These are phyloP conservation scores for Cheilosia soror DNA, from an alignment of 2,888 invertebrate species.

Conservation along the genomic window DNA sequence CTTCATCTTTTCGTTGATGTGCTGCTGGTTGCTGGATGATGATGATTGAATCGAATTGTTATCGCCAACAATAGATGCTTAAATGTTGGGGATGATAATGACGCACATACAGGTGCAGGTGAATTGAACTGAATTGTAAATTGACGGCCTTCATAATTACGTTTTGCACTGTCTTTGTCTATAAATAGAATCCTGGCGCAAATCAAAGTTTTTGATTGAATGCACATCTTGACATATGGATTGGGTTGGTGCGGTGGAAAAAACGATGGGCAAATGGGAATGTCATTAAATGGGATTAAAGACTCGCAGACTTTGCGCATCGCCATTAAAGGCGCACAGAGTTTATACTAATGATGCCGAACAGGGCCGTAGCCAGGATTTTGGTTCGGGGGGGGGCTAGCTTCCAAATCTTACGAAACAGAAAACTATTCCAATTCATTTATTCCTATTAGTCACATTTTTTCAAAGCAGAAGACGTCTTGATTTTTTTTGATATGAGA, in stretches of 20 bases:
- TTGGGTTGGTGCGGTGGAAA: not conserved
- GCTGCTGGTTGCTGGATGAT: slow-evolving; percentile 26
- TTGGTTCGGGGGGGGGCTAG: no score
- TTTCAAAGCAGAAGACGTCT: no score
- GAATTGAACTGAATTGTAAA: slow-evolving; percentile 15
- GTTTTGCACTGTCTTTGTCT: slow-evolving; percentile 28
- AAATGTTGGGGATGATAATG: slow-evolving; percentile 64
- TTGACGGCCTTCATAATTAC: slow-evolving; percentile 50
- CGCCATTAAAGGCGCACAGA: not conserved
- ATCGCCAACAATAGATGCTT: slow-evolving; percentile 64
- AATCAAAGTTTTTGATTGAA: slow-evolving; percentile 51
- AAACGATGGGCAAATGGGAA: slow-evolving; percentile 8
- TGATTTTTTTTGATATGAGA: no score
- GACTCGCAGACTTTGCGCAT: not conserved
- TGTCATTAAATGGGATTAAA: slow-evolving; percentile 49
- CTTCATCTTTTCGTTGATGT: not conserved
- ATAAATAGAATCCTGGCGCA: slow-evolving; percentile 51
- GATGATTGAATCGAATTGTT: slow-evolving; percentile 74
- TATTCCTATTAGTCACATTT: no score
- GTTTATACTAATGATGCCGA: not conserved
- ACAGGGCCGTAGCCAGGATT: no score
- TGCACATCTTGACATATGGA: slow-evolving; percentile 26
- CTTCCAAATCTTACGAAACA: no score
- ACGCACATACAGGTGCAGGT: slow-evolving; percentile 39
- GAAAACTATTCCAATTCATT: no score